Percentiles rank a stretch among this genome's conserved stretches.
Conservation (phyloP, 2,888 invertebrate species). For the Drosophila mayaguana region DNA sequence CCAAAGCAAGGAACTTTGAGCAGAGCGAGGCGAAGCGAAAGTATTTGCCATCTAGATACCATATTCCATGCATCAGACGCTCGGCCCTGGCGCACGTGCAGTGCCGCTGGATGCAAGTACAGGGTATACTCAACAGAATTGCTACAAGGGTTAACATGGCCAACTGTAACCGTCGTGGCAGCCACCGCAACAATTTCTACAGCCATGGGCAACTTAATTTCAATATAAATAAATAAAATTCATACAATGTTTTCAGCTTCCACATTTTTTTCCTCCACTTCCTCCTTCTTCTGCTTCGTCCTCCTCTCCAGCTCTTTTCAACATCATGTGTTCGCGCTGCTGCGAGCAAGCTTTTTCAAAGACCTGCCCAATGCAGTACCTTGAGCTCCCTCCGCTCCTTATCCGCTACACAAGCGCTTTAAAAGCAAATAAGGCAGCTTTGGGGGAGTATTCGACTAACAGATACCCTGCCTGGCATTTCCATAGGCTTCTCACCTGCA, state of each 20-base stretch:
- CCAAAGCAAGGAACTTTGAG: slow-evolving; percentile 10
- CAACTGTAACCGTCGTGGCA: slow-evolving; percentile 28
- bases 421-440: background rate
- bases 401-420: slow-evolving; percentile 11
- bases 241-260: slow-evolving; percentile 21
- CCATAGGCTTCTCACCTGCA: no score
- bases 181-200: slow-evolving; percentile 77
- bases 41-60: slow-evolving; percentile 22
- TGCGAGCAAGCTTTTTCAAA: slow-evolving; percentile 28
- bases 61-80: background rate
- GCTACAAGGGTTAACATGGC: slow-evolving; percentile 69
- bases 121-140: slow-evolving; percentile 39
- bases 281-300: background rate
- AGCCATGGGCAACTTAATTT: slow-evolving; percentile 76
- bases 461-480: background rate
- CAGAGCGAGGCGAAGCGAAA: background rate
- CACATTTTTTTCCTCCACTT: slow-evolving; percentile 1
- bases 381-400: background rate
- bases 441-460: background rate
- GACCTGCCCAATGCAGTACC: slow-evolving; percentile 24
- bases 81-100: background rate
- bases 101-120: background rate
- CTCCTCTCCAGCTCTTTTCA: slow-evolving; percentile 11
- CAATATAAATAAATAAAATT: slow-evolving; percentile 78
- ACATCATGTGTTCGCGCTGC: slow-evolving; percentile 35